Evolutionary conservation across 2,888 invertebrate species (phyloP), one percentile per base, ranked within the genome.

Genomic region (Dioctria rufipes): DNA sequence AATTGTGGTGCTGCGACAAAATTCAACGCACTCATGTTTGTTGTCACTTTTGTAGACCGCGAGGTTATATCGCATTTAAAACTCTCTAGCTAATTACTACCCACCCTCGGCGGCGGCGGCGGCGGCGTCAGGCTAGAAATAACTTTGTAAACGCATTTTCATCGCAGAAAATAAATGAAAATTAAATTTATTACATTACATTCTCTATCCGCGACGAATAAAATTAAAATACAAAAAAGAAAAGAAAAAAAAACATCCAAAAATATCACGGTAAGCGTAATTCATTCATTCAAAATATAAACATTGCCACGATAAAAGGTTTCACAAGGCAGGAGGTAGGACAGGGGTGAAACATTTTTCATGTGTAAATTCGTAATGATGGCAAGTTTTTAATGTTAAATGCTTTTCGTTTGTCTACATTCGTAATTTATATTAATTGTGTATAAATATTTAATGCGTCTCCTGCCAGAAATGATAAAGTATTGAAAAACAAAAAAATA

Each of bases 211-310:
- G 51, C 51, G 11, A 51, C 8, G 25, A 6, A 51, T 9, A 51
- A 51, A 51, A 11, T 51, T 51, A 51, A 9, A 51, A 6, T 51
- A 51, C n/a, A 51, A 51, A 51, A 51, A 51, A 51, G 2, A 51
- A 6, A 51, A 2, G 2, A n/a, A n/a, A 8, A n/a, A 11, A 54
- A 54, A 54, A 54, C 2, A 11, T 37, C 58, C 37, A 58, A 73
- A 73, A 73, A 58, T 73, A 58, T 73, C 42, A 13, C 25, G 37
- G 25, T 25, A 25, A 58, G 25, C 6, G 54, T 73, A 60, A 58
- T 73, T 73, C 73, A 73, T 73, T 73, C 73, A 73, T 73, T 73
- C 51, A 58, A 73, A 73, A 51, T 42, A 13, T 73, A 73, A 73
- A 60, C 73, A 73, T 1, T 6, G 54, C 54, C 11, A n/a, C n/a